phyloP scores from a whole-genome alignment of 2,888 invertebrate genomes.

The Hermaeophaga mercurialis region DNA sequence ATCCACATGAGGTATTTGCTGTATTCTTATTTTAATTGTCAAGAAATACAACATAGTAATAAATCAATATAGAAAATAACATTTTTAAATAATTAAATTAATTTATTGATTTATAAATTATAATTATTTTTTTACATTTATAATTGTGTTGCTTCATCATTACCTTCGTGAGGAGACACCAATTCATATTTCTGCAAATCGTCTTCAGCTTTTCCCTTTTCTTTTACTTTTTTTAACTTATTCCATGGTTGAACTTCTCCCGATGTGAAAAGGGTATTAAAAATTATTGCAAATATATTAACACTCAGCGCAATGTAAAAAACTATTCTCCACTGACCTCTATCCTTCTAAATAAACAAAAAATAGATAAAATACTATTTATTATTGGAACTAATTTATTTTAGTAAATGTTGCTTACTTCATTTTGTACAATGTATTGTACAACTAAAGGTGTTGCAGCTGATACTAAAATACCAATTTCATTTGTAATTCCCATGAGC shows the following conservation, averaged over 20 bases:
- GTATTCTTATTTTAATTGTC: too few relatives aligned
- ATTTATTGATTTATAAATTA: too few relatives aligned
- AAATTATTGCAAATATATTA: slow-evolving; percentile 69
- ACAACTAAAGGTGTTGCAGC: slow-evolving; percentile 78
- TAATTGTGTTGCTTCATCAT: too few relatives aligned
- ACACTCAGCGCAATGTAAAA: slow-evolving; percentile 74
- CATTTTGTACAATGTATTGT: slow-evolving; percentile 69
- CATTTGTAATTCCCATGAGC: slow-evolving; percentile 83
- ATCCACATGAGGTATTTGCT: too few relatives aligned
- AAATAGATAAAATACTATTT: neutral
- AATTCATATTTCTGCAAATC: too few relatives aligned
- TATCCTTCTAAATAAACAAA: slow-evolving; percentile 60
- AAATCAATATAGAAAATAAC: too few relatives aligned
- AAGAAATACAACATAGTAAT: too few relatives aligned
- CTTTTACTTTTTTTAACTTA: slow-evolving; percentile 57
- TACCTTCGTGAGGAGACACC: too few relatives aligned
- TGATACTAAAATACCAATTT: slow-evolving; percentile 75
- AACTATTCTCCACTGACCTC: slow-evolving; percentile 73
- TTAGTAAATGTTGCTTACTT: slow-evolving; percentile 67
- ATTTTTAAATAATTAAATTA: too few relatives aligned
- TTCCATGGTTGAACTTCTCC: slow-evolving; percentile 74
- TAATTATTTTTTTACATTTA: too few relatives aligned
- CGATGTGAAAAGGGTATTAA: slow-evolving; percentile 71
- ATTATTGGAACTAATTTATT: too few relatives aligned
- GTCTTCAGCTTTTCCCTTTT: too few relatives aligned